phyloP scores from a whole-genome alignment of 2,888 invertebrate species.

The Timema cristinae region DNA sequence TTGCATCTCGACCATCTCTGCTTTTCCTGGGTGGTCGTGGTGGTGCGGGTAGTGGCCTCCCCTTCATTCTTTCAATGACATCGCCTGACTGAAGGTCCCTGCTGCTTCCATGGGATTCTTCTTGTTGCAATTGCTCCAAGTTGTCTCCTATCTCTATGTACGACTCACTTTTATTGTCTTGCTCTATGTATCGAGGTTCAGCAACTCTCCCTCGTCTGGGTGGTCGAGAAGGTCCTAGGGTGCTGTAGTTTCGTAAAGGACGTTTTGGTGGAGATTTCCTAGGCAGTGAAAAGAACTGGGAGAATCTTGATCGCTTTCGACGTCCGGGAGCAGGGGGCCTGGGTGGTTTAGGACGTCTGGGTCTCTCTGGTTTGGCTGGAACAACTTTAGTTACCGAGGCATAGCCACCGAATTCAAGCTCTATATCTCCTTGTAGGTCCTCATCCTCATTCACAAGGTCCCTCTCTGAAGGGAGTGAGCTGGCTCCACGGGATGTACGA shows the following conservation, averaged over 20 bases:
- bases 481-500: constrained; percentile 66
- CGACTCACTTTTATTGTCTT: constrained; percentile 17
- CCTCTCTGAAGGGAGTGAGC: constrained; percentile 56
- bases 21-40: constrained; percentile 72
- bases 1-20: constrained; percentile 37
- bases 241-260: constrained; percentile 58
- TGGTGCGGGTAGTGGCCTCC: constrained; percentile 79
- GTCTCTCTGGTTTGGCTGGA: constrained; percentile 19
- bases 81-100: constrained; percentile 68
- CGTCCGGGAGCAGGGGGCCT: constrained; percentile 59
- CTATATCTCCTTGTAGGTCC: constrained; percentile 35
- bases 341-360: constrained; percentile 50
- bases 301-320: constrained; percentile 52
- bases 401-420: constrained; percentile 56
- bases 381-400: constrained; percentile 66
- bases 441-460: constrained; percentile 39
- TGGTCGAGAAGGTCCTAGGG: constrained; percentile 55
- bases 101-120: constrained; percentile 36
- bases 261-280: constrained; percentile 52
- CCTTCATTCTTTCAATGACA: constrained; percentile 77
- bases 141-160: constrained; percentile 27
- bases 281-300: constrained; percentile 66
- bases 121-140: constrained; percentile 15
- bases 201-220: constrained; percentile 53
- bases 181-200: constrained; percentile 6